Base-by-base conservation (phyloP, 2,888 invertebrate genomes). In the Entomobrya multifasciata region DNA sequence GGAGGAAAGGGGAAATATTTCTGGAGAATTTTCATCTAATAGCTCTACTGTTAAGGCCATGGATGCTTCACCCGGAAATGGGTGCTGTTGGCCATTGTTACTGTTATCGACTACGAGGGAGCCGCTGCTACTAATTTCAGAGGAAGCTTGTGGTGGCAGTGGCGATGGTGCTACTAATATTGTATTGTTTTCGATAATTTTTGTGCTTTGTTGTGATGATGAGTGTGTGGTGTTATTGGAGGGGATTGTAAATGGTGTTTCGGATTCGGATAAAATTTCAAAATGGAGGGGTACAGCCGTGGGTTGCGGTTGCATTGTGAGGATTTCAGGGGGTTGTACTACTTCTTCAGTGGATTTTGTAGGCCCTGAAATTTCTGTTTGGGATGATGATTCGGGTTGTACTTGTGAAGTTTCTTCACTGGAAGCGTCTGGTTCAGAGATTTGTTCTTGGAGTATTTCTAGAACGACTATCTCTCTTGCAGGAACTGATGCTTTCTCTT, bases 11-110 rank as follows among this genome's bases (percentile, higher is more conserved):
- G 84, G 84, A 25, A 79, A 85, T 49, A 79, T 79, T 60, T 78
- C 85, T 85, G 85, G 85, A 79, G 85, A 85, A 47, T 85, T 57
- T 57, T 85, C 84, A 70, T 85, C 84, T 85, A 85, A 70, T 20
- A 30, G 44, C 78, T 85, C 84, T 70, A 85, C 78, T 27, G 70
- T 65, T 49, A 84, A 67, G 41, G 78, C 60, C 44, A 70, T 62
- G 13, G 30, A 22, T 47, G 67, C 70, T 70, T 55, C 84, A 67
- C n/a, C 20, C 27, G 80, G 65, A 13, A 41, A 25, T n/a, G 60
- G 62, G 44, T 22, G 60, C 27, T 8, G 78, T 6, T 44, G 60
- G 44, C 25, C 36, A 76, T 36, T 13, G 30, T 36, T 81, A 79
- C 60, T 78, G 22, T 27, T 62, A 57, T 72, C 72, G 41, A 78